Percentiles rank a stretch among this genome's conserved stretches.
phyloP scores from a whole-genome alignment of 35 echinoderm and acorn worm genomes.

The Apostichopus japonicus region DNA sequence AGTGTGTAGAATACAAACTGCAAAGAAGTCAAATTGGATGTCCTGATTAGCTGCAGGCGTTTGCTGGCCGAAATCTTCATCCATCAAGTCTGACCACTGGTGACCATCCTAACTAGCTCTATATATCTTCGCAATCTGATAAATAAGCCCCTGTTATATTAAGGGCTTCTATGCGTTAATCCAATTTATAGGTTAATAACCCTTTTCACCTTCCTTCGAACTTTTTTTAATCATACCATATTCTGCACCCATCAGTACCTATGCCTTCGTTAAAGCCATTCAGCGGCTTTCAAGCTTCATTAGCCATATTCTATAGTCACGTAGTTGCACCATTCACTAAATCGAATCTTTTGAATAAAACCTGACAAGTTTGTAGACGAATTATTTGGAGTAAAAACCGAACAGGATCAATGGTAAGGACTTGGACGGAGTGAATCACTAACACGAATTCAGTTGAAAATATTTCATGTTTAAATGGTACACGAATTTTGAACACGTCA shows the following conservation, averaged over 20 bases:
- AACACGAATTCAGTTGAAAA: not conserved
- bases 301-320: slow-evolving; percentile 13
- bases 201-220: slow-evolving; percentile 14
- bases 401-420: not conserved
- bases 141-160: slow-evolving; percentile 39
- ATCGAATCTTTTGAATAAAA: slow-evolving; percentile 37
- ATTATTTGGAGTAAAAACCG: slow-evolving; percentile 43
- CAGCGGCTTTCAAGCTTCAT: not conserved
- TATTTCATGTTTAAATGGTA: not conserved
- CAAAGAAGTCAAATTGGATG: too few species aligned
- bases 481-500: not conserved
- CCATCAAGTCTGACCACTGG: too few species aligned
- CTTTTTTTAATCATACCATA: slow-evolving; percentile 23
- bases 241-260: slow-evolving; percentile 28
- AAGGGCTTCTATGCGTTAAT: slow-evolving; percentile 8
- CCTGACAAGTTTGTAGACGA: slow-evolving; percentile 39
- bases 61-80: too few species aligned
- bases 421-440: slow-evolving; percentile 1
- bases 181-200: slow-evolving; percentile 55
- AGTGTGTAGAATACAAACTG: too few species aligned
- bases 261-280: slow-evolving; percentile 6
- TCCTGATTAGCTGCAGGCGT: too few species aligned
- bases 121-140: not conserved
- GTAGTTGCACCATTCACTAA: not conserved
- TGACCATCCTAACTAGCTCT: too few species aligned